phyloP scores from a whole-genome alignment of 2,888 invertebrate species.

The Halictus quadricinctus region DNA sequence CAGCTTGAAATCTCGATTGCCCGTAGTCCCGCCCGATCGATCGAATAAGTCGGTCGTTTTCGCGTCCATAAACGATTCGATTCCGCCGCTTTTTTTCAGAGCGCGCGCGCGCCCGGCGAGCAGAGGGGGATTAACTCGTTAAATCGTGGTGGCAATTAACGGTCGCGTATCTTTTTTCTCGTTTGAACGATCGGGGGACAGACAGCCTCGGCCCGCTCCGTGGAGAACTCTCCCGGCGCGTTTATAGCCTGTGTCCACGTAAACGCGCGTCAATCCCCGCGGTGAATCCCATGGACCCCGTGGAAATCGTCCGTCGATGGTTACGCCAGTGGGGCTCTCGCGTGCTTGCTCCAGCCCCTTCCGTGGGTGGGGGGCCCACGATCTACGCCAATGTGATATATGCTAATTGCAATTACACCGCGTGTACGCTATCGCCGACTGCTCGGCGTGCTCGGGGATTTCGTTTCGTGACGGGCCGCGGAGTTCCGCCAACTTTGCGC shows the following conservation, averaged over 20 bases:
- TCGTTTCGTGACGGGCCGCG: constrained; percentile 64
- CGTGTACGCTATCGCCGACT: constrained; percentile 72
- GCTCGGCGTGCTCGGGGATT: constrained; percentile 52
- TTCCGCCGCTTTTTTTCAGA: background rate
- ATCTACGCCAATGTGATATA: constrained; percentile 77
- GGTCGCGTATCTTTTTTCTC: constrained; percentile 1
- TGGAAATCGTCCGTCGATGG: constrained; percentile 2
- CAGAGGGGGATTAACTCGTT: constrained; percentile 19
- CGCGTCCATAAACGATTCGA: constrained; percentile 5
- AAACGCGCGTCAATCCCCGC: constrained; percentile 1
- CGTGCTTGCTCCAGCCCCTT: constrained; percentile 64
- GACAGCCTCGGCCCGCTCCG: background rate
- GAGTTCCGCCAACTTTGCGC: constrained; percentile 73
- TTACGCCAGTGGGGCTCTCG: constrained; percentile 70
- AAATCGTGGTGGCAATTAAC: constrained; percentile 27
- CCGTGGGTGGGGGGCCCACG: background rate
- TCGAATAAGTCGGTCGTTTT: constrained; percentile 7
- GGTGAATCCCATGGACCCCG: background rate
- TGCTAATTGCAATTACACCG: constrained; percentile 81
- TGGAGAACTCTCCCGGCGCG: background rate
- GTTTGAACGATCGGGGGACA: background rate
- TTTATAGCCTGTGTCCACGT: constrained; percentile 16
- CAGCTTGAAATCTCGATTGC: background rate
- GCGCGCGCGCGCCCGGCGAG: background rate
- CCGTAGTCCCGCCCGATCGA: background rate